A percentile compares a stretch with the other conserved stretches of the same genome.
phyloP scores from a whole-genome alignment of 2,888 invertebrate species.

The Eilema sororculum region DNA sequence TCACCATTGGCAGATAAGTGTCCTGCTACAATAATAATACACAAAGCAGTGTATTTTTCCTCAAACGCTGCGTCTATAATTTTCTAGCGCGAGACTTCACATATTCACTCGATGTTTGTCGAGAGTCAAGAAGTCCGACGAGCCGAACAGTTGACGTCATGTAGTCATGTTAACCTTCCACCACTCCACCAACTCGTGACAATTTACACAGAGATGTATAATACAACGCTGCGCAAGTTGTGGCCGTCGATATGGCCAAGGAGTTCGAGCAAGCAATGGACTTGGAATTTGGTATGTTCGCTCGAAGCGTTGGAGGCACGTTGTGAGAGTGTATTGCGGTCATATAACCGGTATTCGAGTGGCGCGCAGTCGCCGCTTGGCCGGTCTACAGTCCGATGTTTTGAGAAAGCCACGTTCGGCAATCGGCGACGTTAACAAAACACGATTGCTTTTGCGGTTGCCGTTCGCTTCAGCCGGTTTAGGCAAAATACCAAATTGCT shows the following conservation, averaged over 20 bases:
- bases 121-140: constrained; percentile 84
- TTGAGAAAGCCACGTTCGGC: constrained; percentile 84
- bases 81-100: constrained; percentile 78
- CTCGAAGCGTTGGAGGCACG: constrained; percentile 59
- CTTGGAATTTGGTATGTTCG: constrained; percentile 50
- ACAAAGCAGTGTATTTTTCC: constrained; percentile 62
- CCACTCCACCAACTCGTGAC: constrained; percentile 60
- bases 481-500: constrained; percentile 60
- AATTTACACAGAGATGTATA: constrained; percentile 42
- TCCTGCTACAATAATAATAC: constrained; percentile 12
- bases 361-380: constrained; percentile 77
- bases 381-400: constrained; percentile 79
- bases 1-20: constrained; percentile 24
- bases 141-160: constrained; percentile 86
- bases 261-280: constrained; percentile 67
- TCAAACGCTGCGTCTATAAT: constrained; percentile 69
- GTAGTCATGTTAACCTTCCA: constrained; percentile 77
- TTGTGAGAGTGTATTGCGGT: constrained; percentile 82
- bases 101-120: constrained; percentile 76
- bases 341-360: constrained; percentile 86
- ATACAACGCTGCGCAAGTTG: constrained; percentile 66
- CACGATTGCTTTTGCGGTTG: constrained; percentile 75
- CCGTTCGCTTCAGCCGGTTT: constrained; percentile 67
- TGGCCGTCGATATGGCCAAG: constrained; percentile 32
- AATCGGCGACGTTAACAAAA: constrained; percentile 80